These are phyloP conservation scores for Hyppa rectilinea DNA, from an alignment of 2,888 invertebrate genomes.

Conservation along the genomic window DNA sequence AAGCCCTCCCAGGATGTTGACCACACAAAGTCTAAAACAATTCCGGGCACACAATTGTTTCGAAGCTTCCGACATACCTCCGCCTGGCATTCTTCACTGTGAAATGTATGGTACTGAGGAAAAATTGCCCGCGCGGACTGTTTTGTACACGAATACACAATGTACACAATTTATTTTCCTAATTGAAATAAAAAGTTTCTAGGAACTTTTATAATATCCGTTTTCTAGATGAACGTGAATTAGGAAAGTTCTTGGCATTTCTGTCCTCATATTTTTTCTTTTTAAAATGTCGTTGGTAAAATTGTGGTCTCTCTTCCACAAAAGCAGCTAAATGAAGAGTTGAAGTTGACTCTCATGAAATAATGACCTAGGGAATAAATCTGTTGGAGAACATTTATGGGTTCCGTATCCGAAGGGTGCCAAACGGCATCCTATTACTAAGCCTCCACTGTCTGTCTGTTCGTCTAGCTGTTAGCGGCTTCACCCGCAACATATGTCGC, in stretches of 20 bases:
- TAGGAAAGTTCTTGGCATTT: neutral
- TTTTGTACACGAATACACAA: conserved; percentile 32
- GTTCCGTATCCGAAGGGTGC: too few species aligned
- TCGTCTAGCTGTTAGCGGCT: too few species aligned
- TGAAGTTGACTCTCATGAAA: neutral
- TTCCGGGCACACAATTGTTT: conserved; percentile 59
- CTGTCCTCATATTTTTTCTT: neutral
- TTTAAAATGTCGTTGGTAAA: neutral
- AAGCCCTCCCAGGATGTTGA: conserved; percentile 43
- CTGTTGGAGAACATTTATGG: too few species aligned
- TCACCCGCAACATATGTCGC: too few species aligned
- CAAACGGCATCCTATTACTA: too few species aligned
- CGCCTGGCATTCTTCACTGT: conserved; percentile 55
- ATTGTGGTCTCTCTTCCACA: neutral
- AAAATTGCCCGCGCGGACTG: conserved; percentile 42
- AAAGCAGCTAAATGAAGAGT: neutral
- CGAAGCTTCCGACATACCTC: conserved; percentile 43
- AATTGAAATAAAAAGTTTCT: conserved; percentile 42
- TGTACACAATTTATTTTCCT: conserved; percentile 38
- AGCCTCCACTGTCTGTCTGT: too few species aligned
- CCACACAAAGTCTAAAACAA: conserved; percentile 55
- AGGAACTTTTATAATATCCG: neutral
- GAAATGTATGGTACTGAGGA: conserved; percentile 50
- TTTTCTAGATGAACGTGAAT: neutral
- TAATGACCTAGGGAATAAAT: neutral